Conservation (phyloP, 2,888 invertebrate genomes). For the Cancer borealis region DNA sequence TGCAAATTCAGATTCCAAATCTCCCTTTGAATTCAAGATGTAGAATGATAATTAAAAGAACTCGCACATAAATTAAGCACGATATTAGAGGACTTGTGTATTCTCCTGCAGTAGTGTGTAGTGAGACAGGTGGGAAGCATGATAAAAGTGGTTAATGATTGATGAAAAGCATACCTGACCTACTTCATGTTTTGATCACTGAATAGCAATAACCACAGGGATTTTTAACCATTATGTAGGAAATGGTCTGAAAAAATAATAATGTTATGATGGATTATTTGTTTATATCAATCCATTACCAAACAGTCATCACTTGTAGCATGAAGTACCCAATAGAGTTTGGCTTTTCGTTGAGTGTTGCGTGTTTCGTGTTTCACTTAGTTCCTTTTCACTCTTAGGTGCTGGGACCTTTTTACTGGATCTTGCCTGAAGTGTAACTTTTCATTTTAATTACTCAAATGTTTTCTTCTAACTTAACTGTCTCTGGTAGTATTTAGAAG, state of each 20-base stretch:
- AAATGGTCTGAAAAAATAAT: not conserved
- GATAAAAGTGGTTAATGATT: no score
- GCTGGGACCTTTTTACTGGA: not conserved
- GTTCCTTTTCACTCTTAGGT: not conserved
- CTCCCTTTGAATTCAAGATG: not conserved
- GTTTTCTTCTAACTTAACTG: not conserved
- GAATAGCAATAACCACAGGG: no score
- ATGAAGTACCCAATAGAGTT: not conserved
- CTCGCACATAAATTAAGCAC: not conserved
- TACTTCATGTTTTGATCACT: no score
- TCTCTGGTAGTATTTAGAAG: not conserved
- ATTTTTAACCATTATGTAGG: not conserved
- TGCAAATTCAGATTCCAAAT: not conserved
- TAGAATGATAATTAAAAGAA: not conserved
- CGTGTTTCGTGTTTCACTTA: not conserved
- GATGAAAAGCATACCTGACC: no score
- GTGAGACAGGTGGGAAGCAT: no score
- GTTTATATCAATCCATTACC: not conserved
- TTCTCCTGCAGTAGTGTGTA: no score
- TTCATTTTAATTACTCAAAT: not conserved
- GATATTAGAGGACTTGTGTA: no score
- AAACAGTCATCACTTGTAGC: constrained; percentile 27
- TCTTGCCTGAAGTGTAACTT: not conserved
- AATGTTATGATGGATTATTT: not conserved
- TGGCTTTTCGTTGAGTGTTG: not conserved